Conservation (phyloP, 2,888 invertebrate species). For the Malachius bipustulatus region DNA sequence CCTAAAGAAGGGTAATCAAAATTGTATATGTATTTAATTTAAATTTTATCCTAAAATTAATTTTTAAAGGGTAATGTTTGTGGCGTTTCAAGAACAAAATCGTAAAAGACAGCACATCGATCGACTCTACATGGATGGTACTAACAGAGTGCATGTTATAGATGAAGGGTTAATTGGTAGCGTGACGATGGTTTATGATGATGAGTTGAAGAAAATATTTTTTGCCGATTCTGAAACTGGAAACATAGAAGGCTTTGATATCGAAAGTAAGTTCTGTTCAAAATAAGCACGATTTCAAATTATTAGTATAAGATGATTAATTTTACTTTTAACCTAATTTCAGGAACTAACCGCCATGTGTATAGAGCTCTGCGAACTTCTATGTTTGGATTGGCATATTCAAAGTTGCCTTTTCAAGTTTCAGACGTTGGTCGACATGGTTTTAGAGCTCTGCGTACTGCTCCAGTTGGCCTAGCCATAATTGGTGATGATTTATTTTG, state of each 20-base stretch:
- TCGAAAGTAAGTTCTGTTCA: slow-evolving; percentile 49
- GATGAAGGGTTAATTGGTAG: slow-evolving; percentile 40
- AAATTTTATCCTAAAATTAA: slow-evolving; percentile 6
- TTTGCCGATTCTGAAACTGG: slow-evolving; percentile 57
- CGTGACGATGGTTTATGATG: slow-evolving; percentile 45
- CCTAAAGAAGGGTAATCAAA: slow-evolving; percentile 49
- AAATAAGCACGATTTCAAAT: no score
- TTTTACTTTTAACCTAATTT: no score
- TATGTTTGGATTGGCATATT: no score
- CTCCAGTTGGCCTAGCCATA: slow-evolving; percentile 46
- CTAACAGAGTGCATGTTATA: slow-evolving; percentile 37
- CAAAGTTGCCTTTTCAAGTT: no score
- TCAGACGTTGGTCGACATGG: no score
- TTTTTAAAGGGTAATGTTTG: slow-evolving; percentile 49
- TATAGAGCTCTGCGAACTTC: no score
- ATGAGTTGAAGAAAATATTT: slow-evolving; percentile 46
- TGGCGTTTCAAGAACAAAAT: slow-evolving; percentile 40
- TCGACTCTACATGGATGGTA: slow-evolving; percentile 56
- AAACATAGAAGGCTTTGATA: slow-evolving; percentile 51
- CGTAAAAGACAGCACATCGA: slow-evolving; percentile 44
- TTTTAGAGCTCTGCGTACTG: slow-evolving; percentile 30
- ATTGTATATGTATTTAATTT: slow-evolving; percentile 5
- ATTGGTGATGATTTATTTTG: slow-evolving; percentile 58
- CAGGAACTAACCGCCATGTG: no score
- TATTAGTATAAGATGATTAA: no score